Base-by-base conservation (phyloP, 1,140 invertebrate species). In the Coenobita brevimanus region DNA sequence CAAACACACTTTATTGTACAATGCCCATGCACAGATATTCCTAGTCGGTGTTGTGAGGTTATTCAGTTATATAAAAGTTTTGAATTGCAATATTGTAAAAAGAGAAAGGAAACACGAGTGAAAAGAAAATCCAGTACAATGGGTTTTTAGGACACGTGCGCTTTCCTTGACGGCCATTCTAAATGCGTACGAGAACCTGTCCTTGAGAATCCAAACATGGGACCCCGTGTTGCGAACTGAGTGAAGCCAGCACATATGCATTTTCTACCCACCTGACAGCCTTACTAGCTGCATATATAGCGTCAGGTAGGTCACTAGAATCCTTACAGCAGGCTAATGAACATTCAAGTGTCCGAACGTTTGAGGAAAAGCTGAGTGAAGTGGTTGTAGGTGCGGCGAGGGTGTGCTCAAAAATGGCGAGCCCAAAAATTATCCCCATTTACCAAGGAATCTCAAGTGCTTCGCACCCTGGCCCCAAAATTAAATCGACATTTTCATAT, bases 171-270 rank as follows among this genome's bases (percentile, higher is more conserved):
- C 81, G 81, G 81, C 81, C 81, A 81, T 81, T 81, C 78, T 81
- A 81, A 81, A 81, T 81, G 78, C 78, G 78, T 79, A 79, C 64
- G 54, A 71, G 75, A 78, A 79, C 73, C 83, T 86, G 84, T 79
- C 84, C 84, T 86, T 86, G 84, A 80, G 84, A 86, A 79, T 17
- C 84, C 38, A 86, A 85, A 86, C 84, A 86, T 86, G 84, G 84
- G 46, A 24, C 60, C 46, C 60, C 30, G 57, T 38, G 15, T 50
- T 27, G 43, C 67, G 36, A 83, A 57, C 64, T 79, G 75, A 86
- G 84, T 41, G 21, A 78, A 67, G 64, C 41, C 54, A 24, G 75
- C 75, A 50, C 76, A 43, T 69, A 86, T 86, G 84, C 57, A 38
- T 67, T 46, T 79, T 64, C 60, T 69, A 71, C 60, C 76, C 84